Conservation (phyloP, 2,888 invertebrate genomes). For the Trachelus troglodyta region DNA sequence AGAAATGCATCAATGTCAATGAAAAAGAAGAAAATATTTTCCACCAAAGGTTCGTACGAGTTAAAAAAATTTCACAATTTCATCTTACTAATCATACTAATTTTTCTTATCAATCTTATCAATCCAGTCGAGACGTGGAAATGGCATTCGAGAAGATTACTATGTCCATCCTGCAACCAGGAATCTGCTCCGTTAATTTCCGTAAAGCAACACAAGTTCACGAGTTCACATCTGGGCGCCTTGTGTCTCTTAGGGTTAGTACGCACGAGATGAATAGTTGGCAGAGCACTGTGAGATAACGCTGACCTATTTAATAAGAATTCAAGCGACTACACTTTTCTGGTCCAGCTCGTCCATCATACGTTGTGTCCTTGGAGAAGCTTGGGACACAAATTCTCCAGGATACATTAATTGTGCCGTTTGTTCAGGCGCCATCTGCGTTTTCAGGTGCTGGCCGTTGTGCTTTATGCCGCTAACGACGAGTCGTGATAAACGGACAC, state of each 20-base stretch:
- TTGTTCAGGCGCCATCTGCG: no score
- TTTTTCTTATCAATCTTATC: background rate
- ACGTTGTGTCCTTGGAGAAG: no score
- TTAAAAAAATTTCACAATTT: background rate
- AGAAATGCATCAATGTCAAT: background rate
- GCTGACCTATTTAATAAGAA: no score
- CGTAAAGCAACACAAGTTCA: slow-evolving; percentile 19
- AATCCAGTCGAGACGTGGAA: slow-evolving; percentile 3
- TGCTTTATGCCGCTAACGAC: slow-evolving; percentile 44
- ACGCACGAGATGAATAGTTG: no score
- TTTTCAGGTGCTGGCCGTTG: slow-evolving; percentile 39
- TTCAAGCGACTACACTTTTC: no score
- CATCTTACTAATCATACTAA: background rate
- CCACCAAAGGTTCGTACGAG: background rate
- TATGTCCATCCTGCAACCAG: slow-evolving; percentile 21
- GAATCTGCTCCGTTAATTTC: slow-evolving; percentile 2
- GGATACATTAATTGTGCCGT: no score
- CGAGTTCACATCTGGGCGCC: slow-evolving; percentile 25
- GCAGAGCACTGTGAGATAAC: background rate
- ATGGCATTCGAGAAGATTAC: slow-evolving; percentile 12
- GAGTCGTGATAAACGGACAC: slow-evolving; percentile 40
- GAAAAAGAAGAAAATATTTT: background rate
- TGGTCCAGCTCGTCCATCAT: no score
- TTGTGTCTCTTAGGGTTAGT: slow-evolving; percentile 34
- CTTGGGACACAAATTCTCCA: no score